These are phyloP conservation scores for Automeris io DNA, from an alignment of 2,888 invertebrate species.

Conservation along the genomic window DNA sequence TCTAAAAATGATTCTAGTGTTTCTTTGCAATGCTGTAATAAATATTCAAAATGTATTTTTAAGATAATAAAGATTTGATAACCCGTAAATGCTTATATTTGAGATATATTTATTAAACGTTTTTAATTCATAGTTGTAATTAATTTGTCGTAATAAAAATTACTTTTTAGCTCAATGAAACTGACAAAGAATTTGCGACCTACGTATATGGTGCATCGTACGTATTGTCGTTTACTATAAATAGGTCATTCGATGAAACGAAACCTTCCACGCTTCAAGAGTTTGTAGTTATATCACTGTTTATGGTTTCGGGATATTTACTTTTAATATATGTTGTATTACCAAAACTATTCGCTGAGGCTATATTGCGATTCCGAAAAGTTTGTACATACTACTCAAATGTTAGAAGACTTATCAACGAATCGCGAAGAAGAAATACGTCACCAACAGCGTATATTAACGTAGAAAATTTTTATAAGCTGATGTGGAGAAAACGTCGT, in stretches of 20 bases:
- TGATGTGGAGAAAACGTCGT: constrained; percentile 48
- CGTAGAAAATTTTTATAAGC: constrained; percentile 41
- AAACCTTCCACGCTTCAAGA: constrained; percentile 39
- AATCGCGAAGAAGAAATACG: constrained; percentile 47
- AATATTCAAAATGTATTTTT: no score
- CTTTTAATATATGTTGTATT: constrained; percentile 31
- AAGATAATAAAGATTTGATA: no score
- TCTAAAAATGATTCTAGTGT: no score
- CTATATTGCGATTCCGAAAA: constrained; percentile 31
- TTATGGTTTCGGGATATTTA: constrained; percentile 34
- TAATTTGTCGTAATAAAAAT: neutral
- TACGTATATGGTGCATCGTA: constrained; percentile 36
- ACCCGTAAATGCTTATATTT: no score
- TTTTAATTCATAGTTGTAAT: neutral
- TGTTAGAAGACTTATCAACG: constrained; percentile 37
- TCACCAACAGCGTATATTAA: constrained; percentile 25
- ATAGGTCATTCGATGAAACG: constrained; percentile 28
- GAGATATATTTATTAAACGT: neutral
- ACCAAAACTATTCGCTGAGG: constrained; percentile 51
- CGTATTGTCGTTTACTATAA: constrained; percentile 30
- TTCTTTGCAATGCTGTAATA: no score
- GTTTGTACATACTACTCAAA: constrained; percentile 32
- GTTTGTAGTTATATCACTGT: constrained; percentile 25
- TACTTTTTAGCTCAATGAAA: constrained; percentile 36
- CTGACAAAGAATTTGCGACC: constrained; percentile 23